Conservation (phyloP, 2,888 invertebrate species). For the Clistopyga incitator region DNA sequence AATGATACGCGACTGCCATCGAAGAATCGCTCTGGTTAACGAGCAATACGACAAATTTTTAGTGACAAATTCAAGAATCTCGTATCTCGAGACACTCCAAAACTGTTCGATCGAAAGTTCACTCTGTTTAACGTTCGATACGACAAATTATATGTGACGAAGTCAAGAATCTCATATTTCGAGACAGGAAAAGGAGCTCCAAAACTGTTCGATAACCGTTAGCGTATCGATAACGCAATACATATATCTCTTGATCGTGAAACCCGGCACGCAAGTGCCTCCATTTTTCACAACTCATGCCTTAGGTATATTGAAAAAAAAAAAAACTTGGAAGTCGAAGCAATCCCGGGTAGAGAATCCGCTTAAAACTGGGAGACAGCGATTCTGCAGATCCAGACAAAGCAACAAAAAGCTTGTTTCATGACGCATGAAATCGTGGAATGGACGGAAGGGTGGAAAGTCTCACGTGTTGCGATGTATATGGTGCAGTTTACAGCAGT, state of each 20-base stretch:
- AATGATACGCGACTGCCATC: not conserved
- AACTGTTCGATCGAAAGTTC: not conserved
- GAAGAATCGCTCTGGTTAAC: not conserved
- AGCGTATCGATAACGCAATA: not conserved
- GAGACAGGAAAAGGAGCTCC: not conserved
- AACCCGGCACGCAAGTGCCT: not conserved
- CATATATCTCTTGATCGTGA: not conserved
- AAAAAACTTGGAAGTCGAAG: not conserved
- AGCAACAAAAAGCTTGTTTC: conserved; percentile 26
- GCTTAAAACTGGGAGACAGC: conserved; percentile 9
- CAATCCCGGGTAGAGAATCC: not conserved
- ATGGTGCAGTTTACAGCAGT: not conserved
- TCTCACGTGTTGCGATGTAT: conserved; percentile 15
- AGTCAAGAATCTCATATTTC: not conserved
- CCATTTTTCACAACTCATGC: not conserved
- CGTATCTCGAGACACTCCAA: not conserved
- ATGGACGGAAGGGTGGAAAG: conserved; percentile 38
- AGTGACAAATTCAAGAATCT: not conserved
- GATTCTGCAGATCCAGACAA: conserved; percentile 32
- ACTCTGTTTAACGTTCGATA: not conserved
- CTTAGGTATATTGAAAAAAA: not conserved
- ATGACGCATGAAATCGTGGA: conserved; percentile 50
- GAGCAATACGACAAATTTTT: conserved; percentile 3
- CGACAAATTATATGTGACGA: conserved; percentile 2
- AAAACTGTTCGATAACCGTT: not conserved